Evolutionary conservation across 2,797 vertebrate species (phyloP).

Genomic region (Leuciscus waleckii): DNA sequence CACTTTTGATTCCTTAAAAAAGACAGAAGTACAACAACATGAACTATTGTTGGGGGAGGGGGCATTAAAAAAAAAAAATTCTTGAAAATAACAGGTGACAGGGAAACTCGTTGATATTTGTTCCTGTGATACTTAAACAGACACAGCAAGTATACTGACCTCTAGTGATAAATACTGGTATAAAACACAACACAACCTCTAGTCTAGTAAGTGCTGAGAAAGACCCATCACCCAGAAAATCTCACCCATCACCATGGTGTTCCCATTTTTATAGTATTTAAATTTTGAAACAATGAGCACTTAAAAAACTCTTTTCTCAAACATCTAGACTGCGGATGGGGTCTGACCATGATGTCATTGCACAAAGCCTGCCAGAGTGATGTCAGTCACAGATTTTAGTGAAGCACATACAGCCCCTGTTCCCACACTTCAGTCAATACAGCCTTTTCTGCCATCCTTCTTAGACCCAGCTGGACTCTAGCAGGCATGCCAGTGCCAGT

Average conservation of each 20-base stretch:
- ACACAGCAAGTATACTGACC: conserved; percentile 50
- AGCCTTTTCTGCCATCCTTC: conserved; percentile 49
- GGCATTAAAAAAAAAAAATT: neutral
- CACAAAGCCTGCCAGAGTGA: conserved; percentile 4
- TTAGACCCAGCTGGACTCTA: conserved; percentile 54
- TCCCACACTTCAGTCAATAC: conserved; percentile 61
- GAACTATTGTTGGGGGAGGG: neutral
- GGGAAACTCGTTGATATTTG: neutral
- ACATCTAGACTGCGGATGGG: conserved; percentile 13
- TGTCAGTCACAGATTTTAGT: conserved; percentile 41
- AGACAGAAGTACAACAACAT: neutral
- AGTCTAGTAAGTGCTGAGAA: neutral
- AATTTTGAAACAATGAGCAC: conserved; percentile 5
- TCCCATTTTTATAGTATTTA: neutral
- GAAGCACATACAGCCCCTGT: conserved; percentile 38
- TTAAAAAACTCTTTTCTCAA: conserved; percentile 22
- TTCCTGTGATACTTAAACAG: neutral
- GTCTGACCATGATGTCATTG: conserved; percentile 49
- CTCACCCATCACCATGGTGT: neutral
- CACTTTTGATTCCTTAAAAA: neutral
- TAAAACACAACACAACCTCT: conserved; percentile 2
- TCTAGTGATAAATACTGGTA: conserved; percentile 47
- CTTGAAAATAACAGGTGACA: neutral
- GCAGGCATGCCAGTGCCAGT: conserved; percentile 42
- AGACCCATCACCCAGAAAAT: neutral